Conservation (phyloP, 2,888 invertebrate genomes). For the Mesopsocus fuscifrons region DNA sequence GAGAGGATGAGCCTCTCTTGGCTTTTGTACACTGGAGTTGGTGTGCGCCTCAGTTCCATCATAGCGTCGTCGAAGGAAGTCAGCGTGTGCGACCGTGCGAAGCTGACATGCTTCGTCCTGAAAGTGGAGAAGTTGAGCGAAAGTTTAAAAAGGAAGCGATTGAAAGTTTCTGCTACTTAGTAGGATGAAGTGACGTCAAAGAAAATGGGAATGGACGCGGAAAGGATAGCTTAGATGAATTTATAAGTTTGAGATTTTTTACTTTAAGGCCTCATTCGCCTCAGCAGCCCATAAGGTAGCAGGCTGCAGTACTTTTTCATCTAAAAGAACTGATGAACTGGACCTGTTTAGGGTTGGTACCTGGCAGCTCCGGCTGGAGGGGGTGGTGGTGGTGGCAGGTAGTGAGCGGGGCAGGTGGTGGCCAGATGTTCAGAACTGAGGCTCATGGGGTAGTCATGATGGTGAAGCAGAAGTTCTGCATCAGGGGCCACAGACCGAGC, state of each 20-base stretch:
- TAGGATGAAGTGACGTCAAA: constrained; percentile 22
- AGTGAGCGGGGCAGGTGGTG: constrained; percentile 18
- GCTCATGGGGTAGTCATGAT: constrained; percentile 20
- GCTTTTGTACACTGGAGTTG: constrained; percentile 24
- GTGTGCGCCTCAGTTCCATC: constrained; percentile 21
- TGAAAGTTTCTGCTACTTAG: too few relatives aligned
- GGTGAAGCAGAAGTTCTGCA: constrained; percentile 17
- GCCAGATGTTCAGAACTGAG: constrained; percentile 32
- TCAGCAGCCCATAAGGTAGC: too few relatives aligned
- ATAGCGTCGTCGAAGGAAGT: constrained; percentile 64
- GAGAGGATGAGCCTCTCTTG: constrained; percentile 44
- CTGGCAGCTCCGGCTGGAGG: constrained; percentile 36
- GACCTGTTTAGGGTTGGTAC: too few relatives aligned
- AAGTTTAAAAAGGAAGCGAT: too few relatives aligned
- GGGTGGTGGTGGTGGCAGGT: constrained; percentile 34
- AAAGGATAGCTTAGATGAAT: too few relatives aligned
- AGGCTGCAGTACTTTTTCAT: too few relatives aligned
- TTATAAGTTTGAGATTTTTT: too few relatives aligned
- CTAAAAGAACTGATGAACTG: too few relatives aligned
- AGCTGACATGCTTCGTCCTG: constrained; percentile 79
- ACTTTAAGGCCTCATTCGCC: too few relatives aligned
- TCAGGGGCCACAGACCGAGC: constrained; percentile 21
- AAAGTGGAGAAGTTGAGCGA: constrained; percentile 18
- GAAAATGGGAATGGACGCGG: too few relatives aligned
- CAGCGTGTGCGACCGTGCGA: constrained; percentile 70